A percentile compares a stretch with the other conserved stretches of the same genome.
These are phyloP conservation scores for human DNA, from an alignment of 2,113 vertebrate species.

Conservation along the genomic window DNA sequence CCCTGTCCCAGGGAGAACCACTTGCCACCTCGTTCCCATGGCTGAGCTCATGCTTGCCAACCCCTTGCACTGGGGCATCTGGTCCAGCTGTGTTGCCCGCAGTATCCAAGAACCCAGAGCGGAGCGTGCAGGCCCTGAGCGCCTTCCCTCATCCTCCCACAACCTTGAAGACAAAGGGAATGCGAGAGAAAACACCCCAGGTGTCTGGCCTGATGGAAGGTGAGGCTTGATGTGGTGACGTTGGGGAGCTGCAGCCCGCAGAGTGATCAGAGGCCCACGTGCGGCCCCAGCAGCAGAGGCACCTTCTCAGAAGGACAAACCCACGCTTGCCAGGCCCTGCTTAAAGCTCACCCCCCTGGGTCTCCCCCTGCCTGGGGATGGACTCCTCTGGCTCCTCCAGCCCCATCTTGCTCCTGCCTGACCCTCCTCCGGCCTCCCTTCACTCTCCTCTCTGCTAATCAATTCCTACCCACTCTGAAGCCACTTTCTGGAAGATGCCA, in stretches of 20 bases:
- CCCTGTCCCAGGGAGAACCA: not conserved
- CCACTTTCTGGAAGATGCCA: not conserved
- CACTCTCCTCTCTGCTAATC: not conserved
- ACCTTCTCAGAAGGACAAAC: not conserved
- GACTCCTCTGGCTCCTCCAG: not conserved
- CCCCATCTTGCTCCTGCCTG: not conserved
- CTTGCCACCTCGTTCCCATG: not conserved
- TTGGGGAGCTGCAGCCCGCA: not conserved
- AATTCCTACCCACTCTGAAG: not conserved
- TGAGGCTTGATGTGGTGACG: not conserved
- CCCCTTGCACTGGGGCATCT: no score
- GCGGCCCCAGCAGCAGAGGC: not conserved
- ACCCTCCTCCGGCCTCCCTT: not conserved
- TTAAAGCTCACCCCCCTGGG: no score
- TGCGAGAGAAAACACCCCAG: not conserved
- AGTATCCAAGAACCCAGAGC: not conserved
- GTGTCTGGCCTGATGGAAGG: not conserved
- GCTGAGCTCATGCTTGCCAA: not conserved
- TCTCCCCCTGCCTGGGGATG: not conserved
- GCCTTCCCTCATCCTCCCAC: not conserved
- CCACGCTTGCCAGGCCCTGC: not conserved
- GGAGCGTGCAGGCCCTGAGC: not conserved
- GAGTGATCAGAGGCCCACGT: not conserved
- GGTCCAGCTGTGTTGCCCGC: no score
- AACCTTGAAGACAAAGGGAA: not conserved